Conservation (phyloP, 2,888 invertebrate species). For the Yponomeuta cagnagella region DNA sequence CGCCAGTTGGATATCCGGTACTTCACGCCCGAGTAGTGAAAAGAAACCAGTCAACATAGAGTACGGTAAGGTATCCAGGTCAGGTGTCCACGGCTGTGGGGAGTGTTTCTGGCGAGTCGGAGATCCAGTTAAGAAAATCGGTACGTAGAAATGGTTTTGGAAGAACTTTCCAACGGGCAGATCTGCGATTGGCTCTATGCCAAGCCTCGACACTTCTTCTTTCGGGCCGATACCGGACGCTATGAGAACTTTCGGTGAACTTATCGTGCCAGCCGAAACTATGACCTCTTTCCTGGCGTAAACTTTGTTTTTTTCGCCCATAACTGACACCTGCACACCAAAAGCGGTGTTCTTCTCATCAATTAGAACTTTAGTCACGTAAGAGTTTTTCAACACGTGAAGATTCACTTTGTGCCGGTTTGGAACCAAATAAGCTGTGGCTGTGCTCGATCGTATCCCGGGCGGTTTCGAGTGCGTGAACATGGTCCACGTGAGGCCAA, state of each 20-base stretch:
- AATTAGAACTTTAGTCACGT: conserved; percentile 30
- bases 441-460: conserved; percentile 24
- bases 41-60: conserved; percentile 1
- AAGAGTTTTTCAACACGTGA: conserved; percentile 30
- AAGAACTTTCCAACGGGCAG: conserved; percentile 11
- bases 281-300: conserved; percentile 15
- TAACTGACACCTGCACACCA: conserved; percentile 13
- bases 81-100: not conserved
- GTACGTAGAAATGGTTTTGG: conserved; percentile 8
- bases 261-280: conserved; percentile 9
- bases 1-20: conserved; percentile 7
- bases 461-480: conserved; percentile 15
- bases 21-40: not conserved
- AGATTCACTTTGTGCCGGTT: conserved; percentile 29
- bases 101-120: not conserved
- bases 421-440: conserved; percentile 30
- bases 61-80: not conserved
- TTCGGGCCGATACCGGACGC: conserved; percentile 14
- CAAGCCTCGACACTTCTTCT: conserved; percentile 1
- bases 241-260: conserved; percentile 12
- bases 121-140: not conserved
- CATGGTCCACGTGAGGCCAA: conserved; percentile 61
- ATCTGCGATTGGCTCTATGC: not conserved
- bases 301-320: conserved; percentile 1
- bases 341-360: conserved; percentile 21